Conservation (phyloP, 2,113 vertebrate genomes). For the Panthera leo region DNA sequence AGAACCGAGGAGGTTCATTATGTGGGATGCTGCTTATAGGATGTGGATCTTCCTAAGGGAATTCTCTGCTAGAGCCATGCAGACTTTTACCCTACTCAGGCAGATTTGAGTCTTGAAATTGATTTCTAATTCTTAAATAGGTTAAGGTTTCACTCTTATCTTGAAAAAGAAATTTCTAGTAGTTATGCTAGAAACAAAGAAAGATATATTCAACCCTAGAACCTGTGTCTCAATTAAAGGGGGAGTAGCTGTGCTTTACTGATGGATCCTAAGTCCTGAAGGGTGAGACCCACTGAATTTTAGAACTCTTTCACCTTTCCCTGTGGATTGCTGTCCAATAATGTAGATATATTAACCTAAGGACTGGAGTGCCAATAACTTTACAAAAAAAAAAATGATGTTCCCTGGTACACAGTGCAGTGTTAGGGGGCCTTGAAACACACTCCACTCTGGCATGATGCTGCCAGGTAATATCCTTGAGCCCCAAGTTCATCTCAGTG, state of each 20-base stretch:
- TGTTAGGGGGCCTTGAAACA: not conserved
- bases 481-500: not conserved
- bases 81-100: not conserved
- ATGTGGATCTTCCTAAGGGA: not conserved
- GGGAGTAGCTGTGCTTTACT: not conserved
- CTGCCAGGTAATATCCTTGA: not conserved
- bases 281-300: not conserved
- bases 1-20: not conserved
- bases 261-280: not conserved
- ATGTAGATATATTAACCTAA: not conserved
- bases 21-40: not conserved
- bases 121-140: slow-evolving; percentile 41
- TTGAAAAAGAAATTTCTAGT: slow-evolving; percentile 25
- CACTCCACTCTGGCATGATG: not conserved
- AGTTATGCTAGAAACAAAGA: not conserved
- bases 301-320: not conserved
- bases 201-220: not conserved
- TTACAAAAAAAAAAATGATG: not conserved
- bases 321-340: not conserved
- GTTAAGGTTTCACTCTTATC: not conserved
- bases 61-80: not conserved
- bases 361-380: not conserved
- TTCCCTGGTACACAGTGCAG: not conserved
- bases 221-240: not conserved
- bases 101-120: slow-evolving; percentile 37